These are phyloP conservation scores for Lysandra coridon DNA, from an alignment of 2,888 invertebrate genomes.

Conservation along the genomic window DNA sequence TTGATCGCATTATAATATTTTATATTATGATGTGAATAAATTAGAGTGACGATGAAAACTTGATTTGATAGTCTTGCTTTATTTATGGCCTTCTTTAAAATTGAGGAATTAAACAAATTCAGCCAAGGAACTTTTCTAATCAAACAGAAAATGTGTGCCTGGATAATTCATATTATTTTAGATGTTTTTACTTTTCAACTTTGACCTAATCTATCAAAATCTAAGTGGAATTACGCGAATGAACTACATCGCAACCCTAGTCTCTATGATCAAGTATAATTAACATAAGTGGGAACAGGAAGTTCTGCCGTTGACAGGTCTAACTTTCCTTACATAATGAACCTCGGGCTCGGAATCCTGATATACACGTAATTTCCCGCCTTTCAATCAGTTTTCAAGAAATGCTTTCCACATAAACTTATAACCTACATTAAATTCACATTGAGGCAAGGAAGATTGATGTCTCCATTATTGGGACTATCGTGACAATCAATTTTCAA, in stretches of 20 bases:
- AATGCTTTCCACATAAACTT: neutral
- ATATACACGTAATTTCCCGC: neutral
- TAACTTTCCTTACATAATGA: slow-evolving; percentile 15
- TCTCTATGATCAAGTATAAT: neutral
- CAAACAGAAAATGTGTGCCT: too few species aligned
- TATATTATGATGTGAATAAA: neutral
- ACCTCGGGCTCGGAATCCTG: neutral
- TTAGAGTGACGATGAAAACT: neutral
- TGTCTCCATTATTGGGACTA: too few species aligned
- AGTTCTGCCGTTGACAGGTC: neutral
- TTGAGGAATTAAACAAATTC: too few species aligned
- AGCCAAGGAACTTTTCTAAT: too few species aligned
- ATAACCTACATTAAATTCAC: too few species aligned
- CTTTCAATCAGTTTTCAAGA: neutral
- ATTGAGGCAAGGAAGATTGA: too few species aligned
- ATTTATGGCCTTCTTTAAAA: too few species aligned
- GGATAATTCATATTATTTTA: too few species aligned
- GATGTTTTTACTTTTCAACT: neutral
- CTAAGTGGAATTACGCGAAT: neutral
- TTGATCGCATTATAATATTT: neutral
- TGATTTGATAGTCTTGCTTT: neutral
- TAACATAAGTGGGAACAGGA: slow-evolving; percentile 1
- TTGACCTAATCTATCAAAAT: neutral
- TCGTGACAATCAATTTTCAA: too few species aligned
- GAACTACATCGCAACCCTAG: neutral